Percentiles rank a stretch among this genome's conserved stretches.
phyloP scores from a whole-genome alignment of 2,797 vertebrate genomes.

The Danio albolineatus region DNA sequence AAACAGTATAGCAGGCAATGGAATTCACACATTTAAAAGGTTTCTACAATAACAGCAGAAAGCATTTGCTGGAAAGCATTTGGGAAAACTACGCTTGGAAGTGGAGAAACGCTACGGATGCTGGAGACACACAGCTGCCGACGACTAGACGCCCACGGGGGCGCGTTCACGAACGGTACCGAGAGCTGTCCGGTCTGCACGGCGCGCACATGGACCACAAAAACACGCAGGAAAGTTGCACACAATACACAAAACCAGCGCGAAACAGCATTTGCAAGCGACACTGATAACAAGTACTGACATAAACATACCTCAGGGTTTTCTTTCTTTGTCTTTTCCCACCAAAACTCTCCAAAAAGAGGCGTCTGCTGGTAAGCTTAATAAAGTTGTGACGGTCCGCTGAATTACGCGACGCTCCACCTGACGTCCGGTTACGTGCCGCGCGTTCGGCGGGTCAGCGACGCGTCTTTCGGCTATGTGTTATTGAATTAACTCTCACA shows the following conservation, averaged over 20 bases:
- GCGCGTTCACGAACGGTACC: conserved; percentile 52
- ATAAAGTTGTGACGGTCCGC: conserved; percentile 45
- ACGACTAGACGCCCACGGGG: conserved; percentile 58
- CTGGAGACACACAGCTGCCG: conserved; percentile 57
- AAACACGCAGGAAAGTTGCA: conserved; percentile 43
- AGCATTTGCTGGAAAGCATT: not conserved
- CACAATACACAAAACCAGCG: not conserved
- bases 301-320: conserved; percentile 20
- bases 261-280: not conserved
- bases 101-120: conserved; percentile 41
- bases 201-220: conserved; percentile 46
- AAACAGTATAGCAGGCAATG: not conserved
- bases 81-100: conserved; percentile 22
- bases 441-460: conserved; percentile 42
- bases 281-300: not conserved
- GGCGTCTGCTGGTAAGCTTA: conserved; percentile 22
- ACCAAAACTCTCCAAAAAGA: conserved; percentile 29
- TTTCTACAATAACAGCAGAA: not conserved
- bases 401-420: conserved; percentile 53
- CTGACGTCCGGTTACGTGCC: conserved; percentile 49
- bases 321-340: conserved; percentile 23
- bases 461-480: conserved; percentile 51
- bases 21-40: not conserved
- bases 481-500: conserved; percentile 47
- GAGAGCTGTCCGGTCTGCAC: conserved; percentile 52